Base-by-base conservation (phyloP, 2,113 vertebrate genomes). In the Lepisosteus oculatus region DNA sequence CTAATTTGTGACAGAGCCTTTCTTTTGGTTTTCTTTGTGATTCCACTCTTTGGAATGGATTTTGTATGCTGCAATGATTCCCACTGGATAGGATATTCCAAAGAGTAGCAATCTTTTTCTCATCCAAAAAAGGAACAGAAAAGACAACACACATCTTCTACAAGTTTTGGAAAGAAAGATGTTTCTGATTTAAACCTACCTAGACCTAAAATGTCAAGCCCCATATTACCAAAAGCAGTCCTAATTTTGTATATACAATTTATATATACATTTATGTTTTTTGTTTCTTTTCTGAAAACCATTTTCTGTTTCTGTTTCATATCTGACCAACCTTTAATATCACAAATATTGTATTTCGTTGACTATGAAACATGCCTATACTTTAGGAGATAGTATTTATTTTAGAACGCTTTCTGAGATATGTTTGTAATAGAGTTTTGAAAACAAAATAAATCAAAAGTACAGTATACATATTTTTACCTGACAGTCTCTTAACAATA, bases 381-480 rank as follows among this genome's bases (percentile, higher is more conserved):
- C 47, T 86, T 82, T 87, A 80, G 69, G 72, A 76, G 82, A 76
- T 80, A 79, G 83, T 88, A 88, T 89, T 91, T 91, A 89, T 89
- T 91, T 86, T 81, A 88, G 82, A 51, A 81, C 44, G 78, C 83
- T 84, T 88, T 82, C 72, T 78, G 80, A 87, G 83, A 88, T 82
- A 88, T 83, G 85, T 90, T 89, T 90, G 85, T 89, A 85, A 85
- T 89, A 87, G 85, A 79, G 80, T 80, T 85, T 84, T 85, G 83
- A 87, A 51, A 51, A 1, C 9, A 51, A 51, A 51, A 51, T 6
- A 51, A 9, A 51, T 6, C 47, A 51, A 51, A 51, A 51, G 9
- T 51, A 51, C 47, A 51, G 29, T 51, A 51, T 51, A 6, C 47
- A 3, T 9, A 51, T 51, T 51, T 6, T 6, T 51, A 51, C 9